These are phyloP conservation scores for Coenonympha arcania DNA, from an alignment of 2,888 invertebrate species.

Conservation along the genomic window DNA sequence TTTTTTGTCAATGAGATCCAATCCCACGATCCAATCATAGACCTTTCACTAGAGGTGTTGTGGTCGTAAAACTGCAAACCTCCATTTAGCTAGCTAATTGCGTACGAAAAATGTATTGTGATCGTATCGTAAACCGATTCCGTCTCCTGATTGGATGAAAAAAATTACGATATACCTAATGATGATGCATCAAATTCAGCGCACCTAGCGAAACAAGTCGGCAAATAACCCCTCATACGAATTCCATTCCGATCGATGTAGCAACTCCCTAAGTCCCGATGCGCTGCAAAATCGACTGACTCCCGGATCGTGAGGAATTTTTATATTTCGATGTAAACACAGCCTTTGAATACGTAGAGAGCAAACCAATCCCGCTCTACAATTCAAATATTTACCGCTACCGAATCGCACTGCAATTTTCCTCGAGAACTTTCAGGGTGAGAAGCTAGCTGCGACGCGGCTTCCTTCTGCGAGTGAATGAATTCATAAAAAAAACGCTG, in stretches of 20 bases:
- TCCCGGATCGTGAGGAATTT: constrained; percentile 44
- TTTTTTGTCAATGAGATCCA: too few species aligned
- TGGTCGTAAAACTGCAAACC: too few species aligned
- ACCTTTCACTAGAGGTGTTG: too few species aligned
- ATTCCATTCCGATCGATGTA: constrained; percentile 17
- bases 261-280: constrained; percentile 25
- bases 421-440: constrained; percentile 43
- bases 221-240: constrained; percentile 18
- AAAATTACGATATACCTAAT: not conserved
- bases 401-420: constrained; percentile 61
- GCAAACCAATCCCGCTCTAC: constrained; percentile 70
- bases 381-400: constrained; percentile 68
- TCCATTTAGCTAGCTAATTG: too few species aligned
- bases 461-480: constrained; percentile 31
- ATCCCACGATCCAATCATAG: too few species aligned
- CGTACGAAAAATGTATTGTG: too few species aligned
- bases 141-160: not conserved
- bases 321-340: constrained; percentile 61
- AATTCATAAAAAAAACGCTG: constrained; percentile 29
- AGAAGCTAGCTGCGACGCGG: too few species aligned
- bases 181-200: not conserved
- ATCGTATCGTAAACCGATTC: too few species aligned
- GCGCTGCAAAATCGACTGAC: constrained; percentile 26
- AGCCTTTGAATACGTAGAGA: constrained; percentile 54
- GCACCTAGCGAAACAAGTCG: not conserved